Evolutionary conservation across 2,888 invertebrate species (phyloP).

Genomic region (Thera obeliscata): DNA sequence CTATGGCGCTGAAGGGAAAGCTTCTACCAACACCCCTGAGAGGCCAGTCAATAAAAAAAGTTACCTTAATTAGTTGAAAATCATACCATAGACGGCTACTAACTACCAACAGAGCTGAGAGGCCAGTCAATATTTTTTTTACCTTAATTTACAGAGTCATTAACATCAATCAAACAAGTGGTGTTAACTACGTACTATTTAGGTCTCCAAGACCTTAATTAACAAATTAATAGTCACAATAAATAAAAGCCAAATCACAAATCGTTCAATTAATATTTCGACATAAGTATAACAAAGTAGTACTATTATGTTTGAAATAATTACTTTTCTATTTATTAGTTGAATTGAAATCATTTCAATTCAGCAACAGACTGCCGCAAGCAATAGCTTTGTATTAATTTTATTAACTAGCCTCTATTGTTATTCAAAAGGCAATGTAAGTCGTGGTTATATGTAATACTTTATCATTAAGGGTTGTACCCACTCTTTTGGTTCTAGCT

Average conservation of each 20-base stretch:
- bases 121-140: too few relatives aligned
- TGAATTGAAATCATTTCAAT: constrained; percentile 27
- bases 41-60: too few relatives aligned
- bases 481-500: too few relatives aligned
- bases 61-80: too few relatives aligned
- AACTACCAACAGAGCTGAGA: too few relatives aligned
- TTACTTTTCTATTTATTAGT: constrained; percentile 14
- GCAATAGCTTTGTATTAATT: constrained; percentile 23
- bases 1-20: too few relatives aligned
- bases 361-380: constrained; percentile 19
- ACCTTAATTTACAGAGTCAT: too few relatives aligned
- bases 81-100: too few relatives aligned
- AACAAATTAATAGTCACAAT: constrained; percentile 10
- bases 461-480: too few relatives aligned
- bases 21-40: too few relatives aligned
- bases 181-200: background rate
- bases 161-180: background rate
- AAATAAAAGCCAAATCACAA: constrained; percentile 14
- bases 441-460: constrained; percentile 9
- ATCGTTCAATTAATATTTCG: constrained; percentile 17
- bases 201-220: background rate
- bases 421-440: constrained; percentile 18
- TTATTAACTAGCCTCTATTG: constrained; percentile 21
- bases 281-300: constrained; percentile 25
- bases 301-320: constrained; percentile 6